Conservation (phyloP, 2,113 vertebrate genomes). For the Aplodontia rufa region DNA sequence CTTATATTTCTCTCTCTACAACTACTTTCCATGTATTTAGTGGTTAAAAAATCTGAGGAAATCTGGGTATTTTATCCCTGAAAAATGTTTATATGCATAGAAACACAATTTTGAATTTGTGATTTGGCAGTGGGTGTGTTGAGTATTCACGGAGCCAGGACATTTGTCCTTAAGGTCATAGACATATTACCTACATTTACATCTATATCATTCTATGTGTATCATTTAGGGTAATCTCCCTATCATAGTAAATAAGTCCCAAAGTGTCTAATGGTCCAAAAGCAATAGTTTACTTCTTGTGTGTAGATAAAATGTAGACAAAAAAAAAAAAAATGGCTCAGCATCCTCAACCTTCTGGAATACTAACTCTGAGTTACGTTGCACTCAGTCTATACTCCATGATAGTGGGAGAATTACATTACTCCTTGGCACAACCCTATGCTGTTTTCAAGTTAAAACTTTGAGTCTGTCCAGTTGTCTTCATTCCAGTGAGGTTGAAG, state of each 20-base stretch:
- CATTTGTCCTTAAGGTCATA: background rate
- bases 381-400: fast-evolving
- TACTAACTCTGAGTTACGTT: background rate
- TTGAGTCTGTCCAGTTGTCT: background rate
- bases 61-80: background rate
- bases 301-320: background rate
- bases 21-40: background rate
- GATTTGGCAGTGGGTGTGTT: background rate
- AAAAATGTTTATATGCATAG: background rate
- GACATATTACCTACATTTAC: too few species aligned
- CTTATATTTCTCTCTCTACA: background rate
- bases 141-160: background rate
- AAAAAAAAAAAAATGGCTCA: background rate
- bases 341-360: background rate
- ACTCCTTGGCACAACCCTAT: too few species aligned
- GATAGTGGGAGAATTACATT: background rate
- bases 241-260: background rate
- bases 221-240: background rate
- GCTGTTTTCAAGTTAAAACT: background rate
- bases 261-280: background rate
- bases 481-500: background rate
- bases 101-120: background rate
- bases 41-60: background rate
- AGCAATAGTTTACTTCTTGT: background rate
- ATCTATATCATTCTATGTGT: background rate